Evolutionary conservation across 2,113 vertebrate species (phyloP).

Genomic region (Brachyhypopomus occidentalis): DNA sequence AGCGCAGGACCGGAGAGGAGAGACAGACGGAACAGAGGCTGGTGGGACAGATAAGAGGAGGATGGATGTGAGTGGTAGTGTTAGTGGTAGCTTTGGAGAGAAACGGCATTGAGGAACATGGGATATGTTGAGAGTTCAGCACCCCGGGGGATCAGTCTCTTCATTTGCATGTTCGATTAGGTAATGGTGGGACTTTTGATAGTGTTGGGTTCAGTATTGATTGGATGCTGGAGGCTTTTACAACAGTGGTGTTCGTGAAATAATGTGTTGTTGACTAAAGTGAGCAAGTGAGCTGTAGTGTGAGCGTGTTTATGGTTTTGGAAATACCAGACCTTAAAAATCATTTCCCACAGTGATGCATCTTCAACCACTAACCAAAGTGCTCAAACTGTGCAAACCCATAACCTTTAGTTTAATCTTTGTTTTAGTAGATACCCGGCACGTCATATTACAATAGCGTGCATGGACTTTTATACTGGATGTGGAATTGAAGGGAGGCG

Average conservation of each 20-base stretch:
- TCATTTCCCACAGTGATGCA: not conserved
- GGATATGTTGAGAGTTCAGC: no score
- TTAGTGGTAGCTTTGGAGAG: not conserved
- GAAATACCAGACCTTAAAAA: no score
- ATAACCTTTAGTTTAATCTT: constrained; percentile 33
- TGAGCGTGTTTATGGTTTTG: not conserved
- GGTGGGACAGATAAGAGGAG: not conserved
- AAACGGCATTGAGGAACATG: not conserved
- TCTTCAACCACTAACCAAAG: not conserved
- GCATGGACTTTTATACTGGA: not conserved
- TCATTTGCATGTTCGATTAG: not conserved
- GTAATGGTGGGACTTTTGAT: not conserved
- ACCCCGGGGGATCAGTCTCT: not conserved
- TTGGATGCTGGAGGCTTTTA: not conserved
- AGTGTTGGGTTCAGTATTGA: not conserved
- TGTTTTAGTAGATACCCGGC: not conserved
- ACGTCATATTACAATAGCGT: not conserved
- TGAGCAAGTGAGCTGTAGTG: not conserved
- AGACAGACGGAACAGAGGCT: not conserved
- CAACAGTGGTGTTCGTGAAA: not conserved
- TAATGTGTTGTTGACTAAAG: not conserved
- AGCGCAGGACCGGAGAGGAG: not conserved
- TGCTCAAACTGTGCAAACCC: not conserved
- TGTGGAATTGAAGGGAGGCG: not conserved
- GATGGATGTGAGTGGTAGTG: not conserved